These are phyloP conservation scores for Misgurnus anguillicaudatus DNA, from an alignment of 2,113 vertebrate genomes.

Conservation along the genomic window DNA sequence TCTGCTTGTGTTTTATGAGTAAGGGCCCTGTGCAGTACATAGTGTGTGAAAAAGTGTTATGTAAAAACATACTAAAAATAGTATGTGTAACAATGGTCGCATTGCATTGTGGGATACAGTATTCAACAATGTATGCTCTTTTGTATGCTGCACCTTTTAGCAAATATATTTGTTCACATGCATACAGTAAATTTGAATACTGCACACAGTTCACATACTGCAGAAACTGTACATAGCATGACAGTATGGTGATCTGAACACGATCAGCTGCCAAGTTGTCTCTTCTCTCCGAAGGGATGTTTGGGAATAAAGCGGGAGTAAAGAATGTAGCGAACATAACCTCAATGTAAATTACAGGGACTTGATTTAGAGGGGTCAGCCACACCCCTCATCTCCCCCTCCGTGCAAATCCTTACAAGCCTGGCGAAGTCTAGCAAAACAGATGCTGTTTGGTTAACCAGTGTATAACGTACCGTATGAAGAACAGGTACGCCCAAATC, in stretches of 20 bases:
- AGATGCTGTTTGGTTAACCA: conserved; percentile 48
- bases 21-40: no score
- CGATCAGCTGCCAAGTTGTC: no score
- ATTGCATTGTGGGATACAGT: no score
- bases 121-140: no score
- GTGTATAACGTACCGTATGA: conserved; percentile 35
- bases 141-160: no score
- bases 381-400: conserved; percentile 19
- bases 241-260: not conserved
- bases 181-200: no score
- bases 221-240: not conserved
- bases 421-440: conserved; percentile 7
- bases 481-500: conserved; percentile 26
- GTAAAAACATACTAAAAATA: no score
- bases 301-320: not conserved
- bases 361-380: conserved; percentile 41
- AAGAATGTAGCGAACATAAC: conserved; percentile 30
- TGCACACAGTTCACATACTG: no score
- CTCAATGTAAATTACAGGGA: conserved; percentile 47
- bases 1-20: no score
- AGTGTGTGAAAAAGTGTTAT: no score
- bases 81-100: no score
- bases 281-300: not conserved
- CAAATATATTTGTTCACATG: no score
- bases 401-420: conserved; percentile 4